Conservation (phyloP, 2,888 invertebrate species). For the Alentia gelatinosa region DNA sequence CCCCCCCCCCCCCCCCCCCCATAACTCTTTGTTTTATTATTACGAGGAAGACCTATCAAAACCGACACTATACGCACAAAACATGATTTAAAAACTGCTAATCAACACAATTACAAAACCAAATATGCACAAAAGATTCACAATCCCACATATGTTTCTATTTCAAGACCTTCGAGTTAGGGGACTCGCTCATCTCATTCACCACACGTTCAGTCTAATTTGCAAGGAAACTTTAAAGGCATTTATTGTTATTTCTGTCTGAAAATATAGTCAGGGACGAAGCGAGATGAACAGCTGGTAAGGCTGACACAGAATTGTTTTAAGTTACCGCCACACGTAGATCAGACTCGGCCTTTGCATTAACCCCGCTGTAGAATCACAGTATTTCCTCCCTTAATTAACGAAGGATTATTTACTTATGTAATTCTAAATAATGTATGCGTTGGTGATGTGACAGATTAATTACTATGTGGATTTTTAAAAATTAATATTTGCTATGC, state of each 20-base stretch:
- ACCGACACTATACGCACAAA: background rate
- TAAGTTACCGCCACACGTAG: background rate
- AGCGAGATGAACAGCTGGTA: conserved; percentile 39
- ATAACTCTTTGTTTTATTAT: background rate
- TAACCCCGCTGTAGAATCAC: background rate
- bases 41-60: background rate
- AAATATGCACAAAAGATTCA: too few species aligned
- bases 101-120: too few species aligned
- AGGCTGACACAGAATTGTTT: background rate
- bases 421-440: background rate
- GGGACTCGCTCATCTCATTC: too few species aligned
- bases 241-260: conserved; percentile 2
- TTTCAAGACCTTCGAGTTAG: too few species aligned
- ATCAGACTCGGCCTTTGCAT: background rate
- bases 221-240: too few species aligned
- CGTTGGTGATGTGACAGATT: too few species aligned
- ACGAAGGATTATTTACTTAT: background rate
- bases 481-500: background rate
- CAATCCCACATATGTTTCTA: too few species aligned
- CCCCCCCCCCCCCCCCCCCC: background rate
- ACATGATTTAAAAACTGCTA: too few species aligned
- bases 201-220: too few species aligned
- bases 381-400: background rate
- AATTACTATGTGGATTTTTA: background rate
- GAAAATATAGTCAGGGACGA: background rate